Conservation (phyloP, 2,888 invertebrate genomes). For the Eilema griseolum region DNA sequence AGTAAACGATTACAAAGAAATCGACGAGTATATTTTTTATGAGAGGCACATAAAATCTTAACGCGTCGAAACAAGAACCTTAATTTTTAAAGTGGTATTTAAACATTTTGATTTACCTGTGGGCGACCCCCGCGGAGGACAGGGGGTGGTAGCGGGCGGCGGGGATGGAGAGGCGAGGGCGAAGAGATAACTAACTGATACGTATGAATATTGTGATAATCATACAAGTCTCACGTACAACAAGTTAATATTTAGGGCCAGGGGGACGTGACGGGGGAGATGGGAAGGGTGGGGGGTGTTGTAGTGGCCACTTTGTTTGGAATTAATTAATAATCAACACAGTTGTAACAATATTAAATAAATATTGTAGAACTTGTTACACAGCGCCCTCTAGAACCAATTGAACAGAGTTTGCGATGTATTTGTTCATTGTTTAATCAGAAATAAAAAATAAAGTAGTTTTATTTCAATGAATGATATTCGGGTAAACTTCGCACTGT, state of each 20-base stretch:
- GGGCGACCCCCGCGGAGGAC: neutral
- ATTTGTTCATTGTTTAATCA: no score
- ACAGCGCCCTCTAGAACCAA: no score
- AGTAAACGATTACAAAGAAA: neutral
- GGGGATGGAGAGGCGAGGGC: neutral
- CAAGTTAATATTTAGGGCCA: neutral
- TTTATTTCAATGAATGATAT: no score
- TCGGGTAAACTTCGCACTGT: no score
- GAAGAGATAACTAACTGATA: neutral
- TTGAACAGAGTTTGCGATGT: no score
- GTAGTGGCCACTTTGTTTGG: neutral
- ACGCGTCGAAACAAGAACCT: neutral
- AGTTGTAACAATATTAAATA: neutral
- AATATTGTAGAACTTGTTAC: neutral
- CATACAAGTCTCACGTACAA: neutral
- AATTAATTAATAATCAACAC: neutral
- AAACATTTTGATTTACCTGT: neutral
- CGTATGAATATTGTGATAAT: constrained; percentile 8
- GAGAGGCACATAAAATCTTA: neutral
- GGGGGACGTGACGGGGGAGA: neutral
- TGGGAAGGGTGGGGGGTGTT: neutral
- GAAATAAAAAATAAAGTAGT: no score
- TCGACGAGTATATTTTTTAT: neutral
- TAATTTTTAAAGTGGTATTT: neutral
- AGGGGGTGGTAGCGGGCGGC: neutral